phyloP scores from a whole-genome alignment of 2,888 invertebrate genomes.

The Abrostola triplasia region DNA sequence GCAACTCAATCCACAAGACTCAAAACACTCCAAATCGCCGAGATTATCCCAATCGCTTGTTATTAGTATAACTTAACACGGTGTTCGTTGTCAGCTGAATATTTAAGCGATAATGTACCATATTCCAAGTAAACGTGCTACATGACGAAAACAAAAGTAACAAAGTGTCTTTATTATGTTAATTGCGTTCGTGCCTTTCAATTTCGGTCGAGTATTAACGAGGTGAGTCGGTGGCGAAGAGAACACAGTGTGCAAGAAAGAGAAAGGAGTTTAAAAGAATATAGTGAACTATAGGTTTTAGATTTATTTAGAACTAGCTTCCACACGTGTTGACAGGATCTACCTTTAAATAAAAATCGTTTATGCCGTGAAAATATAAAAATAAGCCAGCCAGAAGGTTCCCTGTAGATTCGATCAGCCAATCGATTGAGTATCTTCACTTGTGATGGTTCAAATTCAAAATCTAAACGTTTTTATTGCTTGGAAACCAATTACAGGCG shows the following conservation, averaged over 20 bases:
- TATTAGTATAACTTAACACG: constrained; percentile 25
- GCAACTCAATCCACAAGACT: constrained; percentile 14
- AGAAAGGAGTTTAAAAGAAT: constrained; percentile 31
- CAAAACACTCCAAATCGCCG: constrained; percentile 12
- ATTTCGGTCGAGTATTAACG: constrained; percentile 68
- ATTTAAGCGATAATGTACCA: constrained; percentile 28
- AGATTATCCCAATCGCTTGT: constrained; percentile 23
- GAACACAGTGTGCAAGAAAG: constrained; percentile 30
- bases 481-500: no score
- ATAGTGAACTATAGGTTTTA: background rate
- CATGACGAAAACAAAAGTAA: constrained; percentile 59
- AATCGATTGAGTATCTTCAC: no score
- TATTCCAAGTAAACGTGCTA: constrained; percentile 34
- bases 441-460: no score
- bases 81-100: constrained; percentile 19
- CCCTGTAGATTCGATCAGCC: no score
- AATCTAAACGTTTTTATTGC: no score
- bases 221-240: constrained; percentile 57
- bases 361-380: no score
- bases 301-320: no score
- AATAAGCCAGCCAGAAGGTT: no score
- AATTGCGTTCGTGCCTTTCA: constrained; percentile 71
- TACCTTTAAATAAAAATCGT: no score
- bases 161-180: constrained; percentile 66
- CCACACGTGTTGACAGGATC: no score